Evolutionary conservation across 1,140 invertebrate species (phyloP).

Genomic region (Aleiodes sp.): DNA sequence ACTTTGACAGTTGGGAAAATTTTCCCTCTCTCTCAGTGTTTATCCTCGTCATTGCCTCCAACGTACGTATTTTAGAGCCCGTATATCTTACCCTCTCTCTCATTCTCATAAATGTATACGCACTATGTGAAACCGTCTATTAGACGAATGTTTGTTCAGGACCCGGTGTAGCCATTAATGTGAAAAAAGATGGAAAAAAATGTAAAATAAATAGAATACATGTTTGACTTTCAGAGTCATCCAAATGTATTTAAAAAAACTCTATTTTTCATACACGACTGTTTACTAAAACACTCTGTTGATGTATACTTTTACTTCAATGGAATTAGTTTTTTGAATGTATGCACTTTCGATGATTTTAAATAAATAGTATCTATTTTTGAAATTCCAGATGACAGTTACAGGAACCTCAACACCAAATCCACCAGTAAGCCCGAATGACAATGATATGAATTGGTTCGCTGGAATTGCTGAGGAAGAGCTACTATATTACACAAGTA

Average conservation of each 20-base stretch:
- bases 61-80: background rate
- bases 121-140: slow-evolving; percentile 14
- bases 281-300: background rate
- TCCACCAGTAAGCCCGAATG: slow-evolving; percentile 56
- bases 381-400: slow-evolving; percentile 55
- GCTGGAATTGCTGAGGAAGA: slow-evolving; percentile 70
- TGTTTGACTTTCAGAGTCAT: slow-evolving; percentile 12
- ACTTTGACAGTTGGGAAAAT: background rate
- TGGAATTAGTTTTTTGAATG: background rate
- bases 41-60: slow-evolving; percentile 38
- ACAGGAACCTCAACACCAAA: slow-evolving; percentile 53
- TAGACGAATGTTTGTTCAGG: slow-evolving; percentile 33
- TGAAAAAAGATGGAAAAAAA: background rate
- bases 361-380: slow-evolving; percentile 9
- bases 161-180: slow-evolving; percentile 17
- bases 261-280: background rate
- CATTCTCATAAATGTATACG: background rate
- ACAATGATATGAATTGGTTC: slow-evolving; percentile 69
- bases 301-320: background rate
- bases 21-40: slow-evolving; percentile 34
- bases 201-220: background rate
- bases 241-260: background rate
- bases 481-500: slow-evolving; percentile 68
- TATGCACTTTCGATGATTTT: no score
- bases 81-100: background rate